These are phyloP conservation scores for Drosophila bocki DNA, from an alignment of 1,140 invertebrate species.

Conservation along the genomic window DNA sequence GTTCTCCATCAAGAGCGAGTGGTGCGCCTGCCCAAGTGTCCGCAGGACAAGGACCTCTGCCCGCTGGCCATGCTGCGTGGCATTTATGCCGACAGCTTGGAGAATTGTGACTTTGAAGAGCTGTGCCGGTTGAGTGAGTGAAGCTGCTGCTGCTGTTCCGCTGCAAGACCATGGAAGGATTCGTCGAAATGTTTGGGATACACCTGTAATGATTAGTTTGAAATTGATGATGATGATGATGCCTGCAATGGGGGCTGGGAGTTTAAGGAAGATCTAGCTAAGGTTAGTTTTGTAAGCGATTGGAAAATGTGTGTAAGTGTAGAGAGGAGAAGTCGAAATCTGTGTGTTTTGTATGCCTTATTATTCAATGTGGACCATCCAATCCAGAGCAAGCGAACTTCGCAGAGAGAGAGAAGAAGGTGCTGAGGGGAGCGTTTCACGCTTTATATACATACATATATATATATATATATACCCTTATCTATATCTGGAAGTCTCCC, in stretches of 20 bases:
- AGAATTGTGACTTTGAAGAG: constrained; percentile 88
- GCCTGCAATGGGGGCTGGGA: constrained; percentile 2
- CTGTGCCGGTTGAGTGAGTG: constrained; percentile 86
- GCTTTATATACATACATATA: constrained; percentile 17
- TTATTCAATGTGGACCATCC: constrained; percentile 70
- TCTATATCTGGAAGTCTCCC: background rate
- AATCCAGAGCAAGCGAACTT: constrained; percentile 24
- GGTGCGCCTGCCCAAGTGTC: constrained; percentile 89
- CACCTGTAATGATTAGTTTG: constrained; percentile 36
- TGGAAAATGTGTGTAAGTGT: background rate
- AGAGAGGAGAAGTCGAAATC: constrained; percentile 5
- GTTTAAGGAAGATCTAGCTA: background rate
- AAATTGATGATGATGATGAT: constrained; percentile 1
- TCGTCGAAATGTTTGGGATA: constrained; percentile 60
- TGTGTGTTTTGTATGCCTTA: constrained; percentile 76
- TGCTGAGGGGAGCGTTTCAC: constrained; percentile 9
- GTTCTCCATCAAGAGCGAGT: constrained; percentile 90
- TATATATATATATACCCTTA: constrained; percentile 12
- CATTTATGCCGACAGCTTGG: constrained; percentile 86
- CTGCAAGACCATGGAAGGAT: constrained; percentile 60
- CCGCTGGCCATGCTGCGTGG: constrained; percentile 87
- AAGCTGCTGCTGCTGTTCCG: constrained; percentile 22
- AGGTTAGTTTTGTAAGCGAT: constrained; percentile 28
- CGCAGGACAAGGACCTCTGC: constrained; percentile 87
- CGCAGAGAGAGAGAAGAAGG: constrained; percentile 11